These are phyloP conservation scores for Batillaria attramentaria DNA, from an alignment of 1,140 invertebrate genomes.

Conservation along the genomic window DNA sequence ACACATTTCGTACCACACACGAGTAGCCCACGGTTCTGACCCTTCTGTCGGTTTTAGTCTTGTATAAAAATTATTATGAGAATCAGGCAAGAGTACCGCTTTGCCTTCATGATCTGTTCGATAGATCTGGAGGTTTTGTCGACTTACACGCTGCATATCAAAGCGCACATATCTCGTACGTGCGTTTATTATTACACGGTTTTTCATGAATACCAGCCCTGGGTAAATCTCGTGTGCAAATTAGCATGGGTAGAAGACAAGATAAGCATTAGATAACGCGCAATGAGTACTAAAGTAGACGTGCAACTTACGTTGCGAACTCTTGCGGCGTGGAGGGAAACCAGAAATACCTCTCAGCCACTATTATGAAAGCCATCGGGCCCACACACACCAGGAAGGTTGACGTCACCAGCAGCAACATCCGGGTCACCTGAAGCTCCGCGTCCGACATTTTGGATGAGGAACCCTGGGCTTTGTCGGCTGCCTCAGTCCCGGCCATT, in stretches of 20 bases:
- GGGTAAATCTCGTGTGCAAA: background rate
- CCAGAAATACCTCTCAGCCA: constrained; percentile 27
- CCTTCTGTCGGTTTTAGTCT: no score
- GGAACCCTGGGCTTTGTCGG: background rate
- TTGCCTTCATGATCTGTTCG: no score
- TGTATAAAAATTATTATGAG: no score
- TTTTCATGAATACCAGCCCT: background rate
- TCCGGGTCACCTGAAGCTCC: constrained; percentile 27
- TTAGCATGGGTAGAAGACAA: no score
- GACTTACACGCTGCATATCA: background rate
- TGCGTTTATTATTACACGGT: background rate
- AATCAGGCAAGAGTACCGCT: no score
- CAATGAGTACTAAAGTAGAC: background rate
- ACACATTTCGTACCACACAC: no score
- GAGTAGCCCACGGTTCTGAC: no score
- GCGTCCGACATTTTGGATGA: background rate
- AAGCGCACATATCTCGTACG: background rate
- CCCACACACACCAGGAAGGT: constrained; percentile 11
- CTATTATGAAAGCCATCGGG: constrained; percentile 23
- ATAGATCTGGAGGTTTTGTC: no score
- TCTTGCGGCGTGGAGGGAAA: background rate
- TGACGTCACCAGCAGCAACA: constrained; percentile 26
- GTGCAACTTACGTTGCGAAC: background rate
- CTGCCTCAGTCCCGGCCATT: background rate
- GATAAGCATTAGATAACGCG: no score